Percentiles rank a stretch among this genome's conserved stretches.
These are phyloP conservation scores for Lepidostoma basale DNA, from an alignment of 1,140 invertebrate genomes.

Conservation along the genomic window DNA sequence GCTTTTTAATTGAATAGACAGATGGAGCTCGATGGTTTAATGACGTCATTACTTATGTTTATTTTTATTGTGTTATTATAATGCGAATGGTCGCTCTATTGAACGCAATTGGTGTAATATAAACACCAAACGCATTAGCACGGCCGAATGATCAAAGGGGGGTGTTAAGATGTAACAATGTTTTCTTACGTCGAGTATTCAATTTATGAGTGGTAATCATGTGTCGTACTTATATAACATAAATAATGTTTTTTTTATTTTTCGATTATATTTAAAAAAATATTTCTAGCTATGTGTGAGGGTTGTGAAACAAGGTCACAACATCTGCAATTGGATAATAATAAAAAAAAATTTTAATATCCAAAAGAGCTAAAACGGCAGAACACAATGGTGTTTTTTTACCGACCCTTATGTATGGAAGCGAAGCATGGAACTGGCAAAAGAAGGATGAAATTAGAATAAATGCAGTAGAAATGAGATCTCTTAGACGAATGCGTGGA, in stretches of 20 bases:
- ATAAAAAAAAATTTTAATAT: no score
- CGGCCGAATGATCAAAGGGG: not conserved
- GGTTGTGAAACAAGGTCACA: not conserved
- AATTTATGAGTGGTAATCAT: no score
- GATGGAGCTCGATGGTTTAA: slow-evolving; percentile 1
- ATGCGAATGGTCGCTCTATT: no score
- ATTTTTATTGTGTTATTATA: slow-evolving; percentile 2
- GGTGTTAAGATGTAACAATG: not conserved
- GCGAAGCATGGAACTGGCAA: no score
- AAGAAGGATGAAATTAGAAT: no score
- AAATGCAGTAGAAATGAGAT: no score
- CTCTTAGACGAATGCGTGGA: no score
- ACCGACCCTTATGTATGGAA: no score
- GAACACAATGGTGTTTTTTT: no score
- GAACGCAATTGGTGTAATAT: not conserved
- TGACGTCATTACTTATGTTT: not conserved
- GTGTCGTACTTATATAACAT: no score
- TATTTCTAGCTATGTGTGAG: not conserved
- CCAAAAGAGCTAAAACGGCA: no score
- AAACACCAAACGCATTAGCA: not conserved
- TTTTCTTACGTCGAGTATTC: no score
- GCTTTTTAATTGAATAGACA: slow-evolving; percentile 6
- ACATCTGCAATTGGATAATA: not conserved
- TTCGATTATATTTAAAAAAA: not conserved
- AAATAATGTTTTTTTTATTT: not conserved